phyloP scores from a whole-genome alignment of 2,113 vertebrate species.

The Hipposideros armiger region DNA sequence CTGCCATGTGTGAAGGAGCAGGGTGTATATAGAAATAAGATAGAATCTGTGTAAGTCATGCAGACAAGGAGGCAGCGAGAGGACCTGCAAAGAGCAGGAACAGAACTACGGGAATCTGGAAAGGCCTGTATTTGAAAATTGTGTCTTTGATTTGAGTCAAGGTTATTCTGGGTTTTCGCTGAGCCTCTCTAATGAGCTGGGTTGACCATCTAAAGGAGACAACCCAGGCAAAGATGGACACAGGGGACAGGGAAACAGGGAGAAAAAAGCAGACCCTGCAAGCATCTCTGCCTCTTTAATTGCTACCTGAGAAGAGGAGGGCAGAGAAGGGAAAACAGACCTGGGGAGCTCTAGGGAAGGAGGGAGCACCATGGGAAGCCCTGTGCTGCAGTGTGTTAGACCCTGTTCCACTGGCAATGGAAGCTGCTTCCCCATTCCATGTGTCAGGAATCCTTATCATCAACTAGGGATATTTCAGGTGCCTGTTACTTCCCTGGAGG shows the following conservation, averaged over 20 bases:
- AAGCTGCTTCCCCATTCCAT: not conserved
- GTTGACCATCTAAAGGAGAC: not conserved
- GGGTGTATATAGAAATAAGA: not conserved
- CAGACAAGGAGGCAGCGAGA: not conserved
- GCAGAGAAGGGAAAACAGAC: not conserved
- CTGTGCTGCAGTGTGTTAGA: not conserved
- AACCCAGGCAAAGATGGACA: not conserved
- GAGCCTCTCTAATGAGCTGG: not conserved
- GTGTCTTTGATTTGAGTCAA: not conserved
- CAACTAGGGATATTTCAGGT: not conserved
- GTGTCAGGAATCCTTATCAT: not conserved
- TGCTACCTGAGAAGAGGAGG: not conserved
- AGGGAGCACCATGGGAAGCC: not conserved
- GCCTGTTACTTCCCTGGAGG: not conserved
- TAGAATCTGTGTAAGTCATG: not conserved
- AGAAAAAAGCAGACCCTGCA: not conserved
- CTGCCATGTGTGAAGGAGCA: rapidly evolving
- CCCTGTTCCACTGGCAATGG: not conserved
- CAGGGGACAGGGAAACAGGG: not conserved
- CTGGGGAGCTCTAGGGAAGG: not conserved
- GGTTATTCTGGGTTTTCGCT: slow-evolving; percentile 23
- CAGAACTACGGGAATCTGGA: not conserved
- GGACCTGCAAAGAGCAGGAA: not conserved
- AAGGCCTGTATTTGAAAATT: not conserved
- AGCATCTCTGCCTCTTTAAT: not conserved